Evolutionary conservation across 1,140 invertebrate species (phyloP).

Genomic region (Drosophila insularis): DNA sequence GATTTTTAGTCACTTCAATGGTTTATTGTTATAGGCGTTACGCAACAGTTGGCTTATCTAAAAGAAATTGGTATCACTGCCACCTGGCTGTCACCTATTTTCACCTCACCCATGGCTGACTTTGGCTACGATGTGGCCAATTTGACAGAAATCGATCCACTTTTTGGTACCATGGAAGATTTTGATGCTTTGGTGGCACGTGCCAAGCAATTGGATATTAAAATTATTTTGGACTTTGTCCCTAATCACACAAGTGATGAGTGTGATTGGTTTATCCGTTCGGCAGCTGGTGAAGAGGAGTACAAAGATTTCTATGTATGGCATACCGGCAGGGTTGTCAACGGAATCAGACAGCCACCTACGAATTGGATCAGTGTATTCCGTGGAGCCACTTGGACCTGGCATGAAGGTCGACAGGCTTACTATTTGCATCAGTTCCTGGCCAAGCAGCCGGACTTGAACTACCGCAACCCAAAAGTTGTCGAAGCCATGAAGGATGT

Average conservation of each 20-base stretch:
- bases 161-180: slow-evolving; percentile 89
- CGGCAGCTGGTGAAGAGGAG: slow-evolving; percentile 84
- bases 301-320: slow-evolving; percentile 89
- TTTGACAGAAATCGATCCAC: slow-evolving; percentile 85
- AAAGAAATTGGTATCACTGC: slow-evolving; percentile 86
- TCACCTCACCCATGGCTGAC: slow-evolving; percentile 85
- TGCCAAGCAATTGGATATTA: slow-evolving; percentile 85
- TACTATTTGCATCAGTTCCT: slow-evolving; percentile 91
- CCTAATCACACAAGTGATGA: slow-evolving; percentile 91
- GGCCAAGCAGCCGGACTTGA: slow-evolving; percentile 89
- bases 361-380: slow-evolving; percentile 88
- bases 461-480: slow-evolving; percentile 86
- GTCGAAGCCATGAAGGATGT: slow-evolving; percentile 87
- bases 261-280: slow-evolving; percentile 88
- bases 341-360: slow-evolving; percentile 83
- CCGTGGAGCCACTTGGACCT: slow-evolving; percentile 89
- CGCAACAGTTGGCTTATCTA: slow-evolving; percentile 86
- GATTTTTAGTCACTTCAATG: rapidly evolving
- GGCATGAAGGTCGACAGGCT: slow-evolving; percentile 86
- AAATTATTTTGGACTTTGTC: slow-evolving; percentile 92
- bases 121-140: slow-evolving; percentile 88
- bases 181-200: slow-evolving; percentile 86
- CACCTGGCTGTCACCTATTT: slow-evolving; percentile 87
- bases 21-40: slow-evolving; percentile 83
- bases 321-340: slow-evolving; percentile 84